Evolutionary conservation across 2,888 invertebrate species (phyloP), one percentile per base, ranked within the genome.

Genomic region (Drosophila pegasa): DNA sequence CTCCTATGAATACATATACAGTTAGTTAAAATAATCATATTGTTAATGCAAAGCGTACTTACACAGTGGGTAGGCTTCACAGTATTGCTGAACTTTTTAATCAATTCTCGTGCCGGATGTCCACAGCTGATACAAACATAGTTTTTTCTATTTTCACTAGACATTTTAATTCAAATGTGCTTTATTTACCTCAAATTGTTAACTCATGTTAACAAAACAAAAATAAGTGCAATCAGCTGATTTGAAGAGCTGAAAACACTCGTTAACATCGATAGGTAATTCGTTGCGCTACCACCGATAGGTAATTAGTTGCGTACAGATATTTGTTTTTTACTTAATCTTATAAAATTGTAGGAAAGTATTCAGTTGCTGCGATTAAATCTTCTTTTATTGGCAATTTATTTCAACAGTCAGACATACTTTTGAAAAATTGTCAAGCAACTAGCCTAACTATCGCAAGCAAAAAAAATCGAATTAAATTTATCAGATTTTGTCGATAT

Each of bases 51-150:
- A 16, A 16, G 2, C 5, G 2, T 64, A 94, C 95, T 93, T 94
- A 96, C 96, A 92, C 96, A 96, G 92, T 95, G 94, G 2, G 94
- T 94, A 48, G 96, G 93, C 92, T 96, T 96, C 20, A 96, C 91
- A 41, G 95, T 94, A 8, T 95, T 94, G 73, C 95, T 95, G 75
- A 96, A 96, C 68, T 94, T 94, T 78, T 94, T 95, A 83, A 93
- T 96, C 1, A 96, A 92, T 71, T 95, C 95, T 18, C 93, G 92
- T 0, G 94, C 93, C 47, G 93, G 90, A 73, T 93, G 91, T 0
- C 96, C 96, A 90, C 96, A 96, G 86, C 96, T 95, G 10, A 96
- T 95, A 88, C 96, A 96, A 31, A 91, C 83, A 62, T 69, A 90
- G 4, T 69, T 72, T 54, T 79, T 79, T 35, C 20, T 59, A 52